Evolutionary conservation across 2,888 invertebrate species (phyloP).

Genomic region (Tipula vernalis): DNA sequence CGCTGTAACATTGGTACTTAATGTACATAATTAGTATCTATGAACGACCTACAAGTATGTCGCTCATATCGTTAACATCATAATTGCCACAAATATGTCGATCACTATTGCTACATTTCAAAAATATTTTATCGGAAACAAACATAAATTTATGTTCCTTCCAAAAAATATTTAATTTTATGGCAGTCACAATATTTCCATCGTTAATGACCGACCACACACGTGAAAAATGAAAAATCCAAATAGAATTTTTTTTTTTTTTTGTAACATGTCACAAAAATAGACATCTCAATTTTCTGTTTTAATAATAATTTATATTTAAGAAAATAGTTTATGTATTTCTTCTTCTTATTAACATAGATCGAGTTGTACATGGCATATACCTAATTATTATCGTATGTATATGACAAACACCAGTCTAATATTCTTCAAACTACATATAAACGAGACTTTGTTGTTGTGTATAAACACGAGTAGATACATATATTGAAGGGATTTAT

Average conservation of each 20-base stretch:
- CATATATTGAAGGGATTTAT: neutral
- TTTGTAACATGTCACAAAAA: neutral
- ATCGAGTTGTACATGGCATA: neutral
- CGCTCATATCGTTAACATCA: neutral
- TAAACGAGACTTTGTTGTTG: neutral
- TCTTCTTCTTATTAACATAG: neutral
- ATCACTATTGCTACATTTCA: too few relatives aligned
- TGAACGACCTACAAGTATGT: neutral
- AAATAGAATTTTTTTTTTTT: neutral
- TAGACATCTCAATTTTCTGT: conserved; percentile 4
- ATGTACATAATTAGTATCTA: neutral
- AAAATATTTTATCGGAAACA: too few relatives aligned
- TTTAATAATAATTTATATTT: neutral
- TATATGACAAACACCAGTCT: neutral
- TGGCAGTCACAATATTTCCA: neutral
- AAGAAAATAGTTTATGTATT: neutral
- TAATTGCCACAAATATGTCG: too few relatives aligned
- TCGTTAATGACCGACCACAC: neutral
- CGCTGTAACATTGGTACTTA: too few relatives aligned
- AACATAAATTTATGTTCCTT: too few relatives aligned
- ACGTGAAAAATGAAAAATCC: neutral
- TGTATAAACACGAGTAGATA: neutral
- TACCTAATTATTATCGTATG: neutral
- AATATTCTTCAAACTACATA: neutral
- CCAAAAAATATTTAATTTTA: neutral